A percentile compares a stretch with the other conserved stretches of the same genome.
Conservation (phyloP, 2,113 vertebrate genomes). For the Pygoscelis antarcticus region DNA sequence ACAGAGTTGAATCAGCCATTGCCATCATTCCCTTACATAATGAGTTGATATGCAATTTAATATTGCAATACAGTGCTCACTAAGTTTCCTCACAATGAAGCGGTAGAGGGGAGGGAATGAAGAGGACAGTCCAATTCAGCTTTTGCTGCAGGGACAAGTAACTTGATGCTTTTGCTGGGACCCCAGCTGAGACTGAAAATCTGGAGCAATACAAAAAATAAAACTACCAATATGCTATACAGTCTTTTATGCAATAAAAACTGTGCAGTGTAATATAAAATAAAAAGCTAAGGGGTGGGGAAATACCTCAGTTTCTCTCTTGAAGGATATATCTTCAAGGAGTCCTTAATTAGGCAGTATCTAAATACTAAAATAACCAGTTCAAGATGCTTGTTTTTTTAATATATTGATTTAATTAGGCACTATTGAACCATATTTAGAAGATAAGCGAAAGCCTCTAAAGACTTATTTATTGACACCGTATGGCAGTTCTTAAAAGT, state of each 20-base stretch:
- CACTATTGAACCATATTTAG: conserved; percentile 65
- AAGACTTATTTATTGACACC: conserved; percentile 69
- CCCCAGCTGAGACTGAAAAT: background rate
- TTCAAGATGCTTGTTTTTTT: conserved; percentile 3
- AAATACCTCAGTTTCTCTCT: background rate
- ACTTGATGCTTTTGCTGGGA: background rate
- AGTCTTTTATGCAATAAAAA: background rate
- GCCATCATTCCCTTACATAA: background rate
- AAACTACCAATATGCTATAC: background rate
- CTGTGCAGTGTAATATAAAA: background rate
- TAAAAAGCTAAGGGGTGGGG: background rate
- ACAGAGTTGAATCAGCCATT: background rate
- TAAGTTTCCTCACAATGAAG: background rate
- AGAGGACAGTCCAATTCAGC: background rate
- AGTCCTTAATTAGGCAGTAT: conserved; percentile 24
- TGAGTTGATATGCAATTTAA: background rate
- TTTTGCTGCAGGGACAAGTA: background rate
- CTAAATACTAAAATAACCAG: conserved; percentile 10
- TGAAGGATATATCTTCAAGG: background rate
- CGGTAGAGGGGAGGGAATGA: background rate
- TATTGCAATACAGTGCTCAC: background rate
- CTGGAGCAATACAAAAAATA: background rate
- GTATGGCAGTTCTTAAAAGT: conserved; percentile 58
- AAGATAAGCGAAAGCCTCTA: conserved; percentile 44
- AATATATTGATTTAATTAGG: conserved; percentile 71